These are phyloP conservation scores for Coptodon bakossiorum DNA, from an alignment of 2,113 vertebrate species.

Conservation along the genomic window DNA sequence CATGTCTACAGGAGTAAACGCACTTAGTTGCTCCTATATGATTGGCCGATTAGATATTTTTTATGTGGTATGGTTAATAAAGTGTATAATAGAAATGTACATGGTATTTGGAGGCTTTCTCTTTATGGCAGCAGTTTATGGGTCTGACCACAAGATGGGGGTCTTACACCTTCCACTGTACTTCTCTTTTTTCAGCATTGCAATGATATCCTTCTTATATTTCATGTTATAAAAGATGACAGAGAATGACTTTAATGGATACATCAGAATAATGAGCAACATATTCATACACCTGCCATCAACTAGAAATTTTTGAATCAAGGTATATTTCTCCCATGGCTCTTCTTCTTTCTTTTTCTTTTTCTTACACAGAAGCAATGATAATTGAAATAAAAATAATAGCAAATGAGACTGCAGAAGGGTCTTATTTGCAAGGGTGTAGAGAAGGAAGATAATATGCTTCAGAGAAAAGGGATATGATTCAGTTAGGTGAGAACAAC, in stretches of 20 bases:
- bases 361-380: background rate
- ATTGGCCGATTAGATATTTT: background rate
- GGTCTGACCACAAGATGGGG: constrained; percentile 43
- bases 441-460: background rate
- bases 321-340: background rate
- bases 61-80: background rate
- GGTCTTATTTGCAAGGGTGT: background rate
- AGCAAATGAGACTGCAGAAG: background rate
- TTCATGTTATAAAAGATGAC: background rate
- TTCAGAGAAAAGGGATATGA: background rate
- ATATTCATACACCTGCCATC: background rate
- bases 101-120: background rate
- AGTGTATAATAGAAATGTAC: background rate
- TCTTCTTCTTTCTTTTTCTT: background rate
- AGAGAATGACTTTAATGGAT: background rate
- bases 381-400: background rate
- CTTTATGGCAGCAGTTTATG: background rate
- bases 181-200: background rate
- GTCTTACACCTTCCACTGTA: background rate
- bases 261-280: background rate
- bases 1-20: background rate
- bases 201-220: background rate
- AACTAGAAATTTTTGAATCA: background rate
- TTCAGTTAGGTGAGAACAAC: background rate
- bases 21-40: background rate